These are phyloP conservation scores for Austrofundulus limnaeus DNA, from an alignment of 2,113 vertebrate genomes.

Conservation along the genomic window DNA sequence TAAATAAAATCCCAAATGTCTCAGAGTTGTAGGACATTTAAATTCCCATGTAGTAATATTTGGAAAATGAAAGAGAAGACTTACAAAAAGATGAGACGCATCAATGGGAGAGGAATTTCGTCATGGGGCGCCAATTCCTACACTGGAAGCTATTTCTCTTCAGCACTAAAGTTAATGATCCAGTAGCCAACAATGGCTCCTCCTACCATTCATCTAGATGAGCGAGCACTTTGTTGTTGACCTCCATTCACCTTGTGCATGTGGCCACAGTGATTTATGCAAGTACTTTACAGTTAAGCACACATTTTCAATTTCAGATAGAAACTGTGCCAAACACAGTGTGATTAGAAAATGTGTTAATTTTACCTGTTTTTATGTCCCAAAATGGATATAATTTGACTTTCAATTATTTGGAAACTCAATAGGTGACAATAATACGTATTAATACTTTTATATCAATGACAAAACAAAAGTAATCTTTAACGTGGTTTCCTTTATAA, in stretches of 20 bases:
- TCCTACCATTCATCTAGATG: constrained; percentile 37
- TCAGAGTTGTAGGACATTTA: constrained; percentile 45
- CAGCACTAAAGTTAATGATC: constrained; percentile 74
- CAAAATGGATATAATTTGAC: background rate
- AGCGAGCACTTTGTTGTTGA: constrained; percentile 57
- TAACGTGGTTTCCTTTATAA: background rate
- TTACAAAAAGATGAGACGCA: constrained; percentile 52
- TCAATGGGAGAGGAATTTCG: constrained; percentile 11
- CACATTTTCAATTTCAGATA: background rate
- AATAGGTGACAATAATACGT: too few species aligned
- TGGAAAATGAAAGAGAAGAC: constrained; percentile 35
- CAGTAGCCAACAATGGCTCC: constrained; percentile 26
- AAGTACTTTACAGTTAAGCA: background rate
- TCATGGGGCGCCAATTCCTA: constrained; percentile 8
- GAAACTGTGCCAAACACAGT: too few species aligned
- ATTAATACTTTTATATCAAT: background rate
- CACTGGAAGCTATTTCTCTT: constrained; percentile 44
- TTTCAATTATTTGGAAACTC: background rate
- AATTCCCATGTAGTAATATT: background rate
- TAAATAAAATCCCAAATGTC: constrained; percentile 47
- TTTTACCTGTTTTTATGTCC: too few species aligned
- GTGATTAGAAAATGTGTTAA: too few species aligned
- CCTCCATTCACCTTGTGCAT: constrained; percentile 48
- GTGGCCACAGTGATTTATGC: background rate
- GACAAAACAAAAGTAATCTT: background rate